Evolutionary conservation across 2,113 vertebrate genomes (phyloP).

Genomic region (Rissa tridactyla): DNA sequence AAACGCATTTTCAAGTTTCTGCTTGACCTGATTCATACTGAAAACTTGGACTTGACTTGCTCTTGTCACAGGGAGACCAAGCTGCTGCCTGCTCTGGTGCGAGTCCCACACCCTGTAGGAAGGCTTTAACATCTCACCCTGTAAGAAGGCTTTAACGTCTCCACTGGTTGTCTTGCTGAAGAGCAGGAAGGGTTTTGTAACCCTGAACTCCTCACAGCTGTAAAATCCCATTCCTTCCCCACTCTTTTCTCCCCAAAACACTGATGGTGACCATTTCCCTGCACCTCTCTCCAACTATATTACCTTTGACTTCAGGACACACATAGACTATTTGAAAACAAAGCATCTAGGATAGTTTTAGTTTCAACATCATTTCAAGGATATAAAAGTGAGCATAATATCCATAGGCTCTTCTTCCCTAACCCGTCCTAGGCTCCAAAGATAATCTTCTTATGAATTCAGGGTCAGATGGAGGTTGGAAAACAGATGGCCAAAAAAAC

Average conservation of each 20-base stretch:
- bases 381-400: neutral
- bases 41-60: neutral
- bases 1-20: neutral
- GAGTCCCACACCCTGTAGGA: no score
- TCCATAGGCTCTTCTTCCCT: neutral
- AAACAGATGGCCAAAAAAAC: neutral
- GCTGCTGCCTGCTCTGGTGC: neutral
- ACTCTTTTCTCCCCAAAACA: neutral
- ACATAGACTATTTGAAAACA: neutral
- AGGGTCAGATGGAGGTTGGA: neutral
- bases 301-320: neutral
- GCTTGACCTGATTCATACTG: neutral
- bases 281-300: fast-evolving
- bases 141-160: neutral
- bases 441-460: conserved; percentile 37
- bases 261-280: neutral
- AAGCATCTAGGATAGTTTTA: neutral
- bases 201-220: neutral
- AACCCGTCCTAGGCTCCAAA: neutral
- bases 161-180: neutral
- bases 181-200: neutral
- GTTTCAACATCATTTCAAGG: neutral
- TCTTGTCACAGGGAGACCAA: neutral
- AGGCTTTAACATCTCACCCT: neutral
- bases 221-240: neutral